These are phyloP conservation scores for Xiphophorus maculatus DNA, from an alignment of 2,113 vertebrate species.

Conservation along the genomic window DNA sequence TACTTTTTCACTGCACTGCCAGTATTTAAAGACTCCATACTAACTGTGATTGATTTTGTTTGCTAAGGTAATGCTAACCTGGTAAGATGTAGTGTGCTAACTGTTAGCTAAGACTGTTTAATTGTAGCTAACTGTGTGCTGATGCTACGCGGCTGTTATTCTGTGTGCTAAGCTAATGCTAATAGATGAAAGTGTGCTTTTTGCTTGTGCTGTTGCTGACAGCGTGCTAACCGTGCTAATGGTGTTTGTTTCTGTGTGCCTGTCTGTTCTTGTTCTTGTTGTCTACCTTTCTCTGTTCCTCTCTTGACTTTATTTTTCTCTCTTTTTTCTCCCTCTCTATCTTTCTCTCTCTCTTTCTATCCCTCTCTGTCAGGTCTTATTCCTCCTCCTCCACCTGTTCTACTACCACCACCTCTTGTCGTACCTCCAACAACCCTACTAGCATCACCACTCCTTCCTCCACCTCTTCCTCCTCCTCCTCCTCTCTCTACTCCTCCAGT, in stretches of 20 bases:
- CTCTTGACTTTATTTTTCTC: slow-evolving; percentile 79
- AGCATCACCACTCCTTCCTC: slow-evolving; percentile 75
- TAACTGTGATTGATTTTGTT: slow-evolving; percentile 53
- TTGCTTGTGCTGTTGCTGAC: slow-evolving; percentile 63
- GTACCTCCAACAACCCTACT: slow-evolving; percentile 73
- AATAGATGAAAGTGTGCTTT: slow-evolving; percentile 53
- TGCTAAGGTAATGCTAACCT: slow-evolving; percentile 58
- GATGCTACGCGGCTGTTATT: slow-evolving; percentile 51
- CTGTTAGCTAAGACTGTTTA: slow-evolving; percentile 27
- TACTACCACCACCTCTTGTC: slow-evolving; percentile 75
- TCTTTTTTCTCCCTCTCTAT: slow-evolving; percentile 65
- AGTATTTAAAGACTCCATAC: slow-evolving; percentile 29
- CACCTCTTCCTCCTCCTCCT: slow-evolving; percentile 73
- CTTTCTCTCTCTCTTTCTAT: slow-evolving; percentile 38
- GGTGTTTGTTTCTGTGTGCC: slow-evolving; percentile 73
- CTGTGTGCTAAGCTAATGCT: slow-evolving; percentile 58
- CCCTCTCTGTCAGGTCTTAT: slow-evolving; percentile 75
- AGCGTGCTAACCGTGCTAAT: slow-evolving; percentile 72
- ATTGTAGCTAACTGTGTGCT: slow-evolving; percentile 41
- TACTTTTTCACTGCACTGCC: not conserved
- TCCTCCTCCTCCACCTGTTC: slow-evolving; percentile 66
- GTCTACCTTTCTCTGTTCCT: slow-evolving; percentile 75
- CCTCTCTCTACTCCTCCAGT: slow-evolving; percentile 76
- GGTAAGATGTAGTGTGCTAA: slow-evolving; percentile 19
- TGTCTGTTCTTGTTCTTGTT: slow-evolving; percentile 68